Evolutionary conservation across 30 jellyfish, hydroid and myxozoan species (phyloP).

Genomic region (Euphysa ruthae): DNA sequence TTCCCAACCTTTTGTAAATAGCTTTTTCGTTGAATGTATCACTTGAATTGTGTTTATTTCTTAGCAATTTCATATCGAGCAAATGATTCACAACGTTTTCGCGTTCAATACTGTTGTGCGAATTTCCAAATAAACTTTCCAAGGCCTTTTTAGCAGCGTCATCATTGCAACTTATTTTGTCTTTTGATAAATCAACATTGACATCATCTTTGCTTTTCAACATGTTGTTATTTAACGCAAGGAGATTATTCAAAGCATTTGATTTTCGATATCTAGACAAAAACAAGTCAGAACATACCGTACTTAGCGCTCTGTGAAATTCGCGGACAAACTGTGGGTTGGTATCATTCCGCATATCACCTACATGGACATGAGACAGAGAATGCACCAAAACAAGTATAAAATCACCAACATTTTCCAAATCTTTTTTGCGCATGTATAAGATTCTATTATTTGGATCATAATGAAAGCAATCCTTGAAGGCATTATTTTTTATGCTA

Average conservation of each 20-base stretch:
- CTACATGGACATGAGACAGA: conserved; percentile 67
- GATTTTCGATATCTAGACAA: conserved; percentile 72
- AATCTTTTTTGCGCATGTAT: conserved; percentile 71
- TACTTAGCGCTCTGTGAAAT: conserved; percentile 74
- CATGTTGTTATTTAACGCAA: no score
- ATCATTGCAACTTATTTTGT: conserved; percentile 29
- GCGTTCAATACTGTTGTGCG: conserved; percentile 65
- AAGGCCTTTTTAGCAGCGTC: conserved; percentile 61
- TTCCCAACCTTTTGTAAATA: conserved; percentile 67
- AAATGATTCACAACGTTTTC: conserved; percentile 78
- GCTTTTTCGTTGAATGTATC: conserved; percentile 43
- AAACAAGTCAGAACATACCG: conserved; percentile 80
- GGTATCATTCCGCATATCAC: conserved; percentile 69
- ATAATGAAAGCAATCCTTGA: conserved; percentile 71
- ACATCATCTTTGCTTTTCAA: no score
- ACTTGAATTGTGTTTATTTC: conserved; percentile 28
- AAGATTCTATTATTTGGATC: conserved; percentile 79
- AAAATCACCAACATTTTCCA: conserved; percentile 85
- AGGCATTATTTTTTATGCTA: conserved; percentile 54
- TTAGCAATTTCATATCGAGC: conserved; percentile 57
- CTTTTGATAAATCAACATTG: no score
- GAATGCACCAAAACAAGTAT: conserved; percentile 80
- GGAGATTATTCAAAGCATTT: conserved; percentile 75
- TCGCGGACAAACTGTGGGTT: conserved; percentile 79
- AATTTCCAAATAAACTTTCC: conserved; percentile 83